Evolutionary conservation across 2,797 vertebrate species (phyloP).

Genomic region (Gallinago nigripennis): DNA sequence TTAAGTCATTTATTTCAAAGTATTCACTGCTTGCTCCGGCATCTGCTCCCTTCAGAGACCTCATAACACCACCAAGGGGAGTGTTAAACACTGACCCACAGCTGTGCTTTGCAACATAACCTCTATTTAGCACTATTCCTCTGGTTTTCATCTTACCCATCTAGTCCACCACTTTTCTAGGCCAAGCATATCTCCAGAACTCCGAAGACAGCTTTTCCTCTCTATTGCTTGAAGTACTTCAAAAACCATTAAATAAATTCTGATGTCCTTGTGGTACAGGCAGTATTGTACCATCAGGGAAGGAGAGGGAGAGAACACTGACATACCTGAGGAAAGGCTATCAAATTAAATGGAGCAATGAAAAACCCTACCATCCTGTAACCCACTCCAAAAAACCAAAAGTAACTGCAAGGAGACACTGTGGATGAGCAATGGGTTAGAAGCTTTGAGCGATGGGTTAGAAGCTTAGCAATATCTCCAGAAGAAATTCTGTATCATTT

Average conservation of each 20-base stretch:
- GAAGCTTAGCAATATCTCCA: not conserved
- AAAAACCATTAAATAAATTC: not conserved
- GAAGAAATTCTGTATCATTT: not conserved
- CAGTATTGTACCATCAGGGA: not conserved
- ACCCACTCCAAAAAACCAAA: not conserved
- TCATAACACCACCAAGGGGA: not conserved
- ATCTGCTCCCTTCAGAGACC: not conserved
- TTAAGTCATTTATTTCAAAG: not conserved
- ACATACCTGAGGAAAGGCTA: not conserved
- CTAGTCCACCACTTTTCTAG: not conserved
- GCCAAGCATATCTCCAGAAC: not conserved
- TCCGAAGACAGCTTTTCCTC: not conserved
- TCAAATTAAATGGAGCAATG: not conserved
- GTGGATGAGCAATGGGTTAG: not conserved
- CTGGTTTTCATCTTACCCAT: not conserved
- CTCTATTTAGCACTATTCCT: not conserved
- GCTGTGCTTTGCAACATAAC: rapidly evolving
- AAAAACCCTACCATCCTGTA: not conserved
- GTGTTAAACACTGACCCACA: rapidly evolving
- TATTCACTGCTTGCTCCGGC: not conserved
- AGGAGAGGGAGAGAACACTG: not conserved
- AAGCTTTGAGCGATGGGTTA: not conserved
- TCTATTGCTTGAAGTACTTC: not conserved
- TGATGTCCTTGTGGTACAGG: not conserved
- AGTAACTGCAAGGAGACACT: not conserved